Conservation (phyloP, 1,140 invertebrate species). For the Phymastichus coffea region DNA sequence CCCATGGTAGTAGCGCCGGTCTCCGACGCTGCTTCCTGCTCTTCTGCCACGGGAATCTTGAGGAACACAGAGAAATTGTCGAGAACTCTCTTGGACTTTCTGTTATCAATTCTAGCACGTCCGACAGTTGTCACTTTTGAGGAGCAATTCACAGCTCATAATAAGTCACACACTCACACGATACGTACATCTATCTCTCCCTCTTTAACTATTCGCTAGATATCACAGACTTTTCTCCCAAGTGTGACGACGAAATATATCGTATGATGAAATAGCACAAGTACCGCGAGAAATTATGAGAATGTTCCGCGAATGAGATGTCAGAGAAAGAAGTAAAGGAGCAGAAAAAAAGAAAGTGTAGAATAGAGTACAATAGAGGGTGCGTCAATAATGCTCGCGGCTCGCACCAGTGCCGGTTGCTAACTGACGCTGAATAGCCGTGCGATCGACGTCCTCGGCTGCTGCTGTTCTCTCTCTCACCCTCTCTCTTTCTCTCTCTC, state of each 20-base stretch:
- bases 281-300: too few species aligned
- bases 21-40: constrained; percentile 49
- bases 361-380: too few species aligned
- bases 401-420: constrained; percentile 51
- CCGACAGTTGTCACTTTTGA: constrained; percentile 46
- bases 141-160: too few species aligned
- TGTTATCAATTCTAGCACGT: constrained; percentile 33
- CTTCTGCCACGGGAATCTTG: constrained; percentile 59
- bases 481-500: not conserved
- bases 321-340: constrained; percentile 15
- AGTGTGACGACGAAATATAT: too few species aligned
- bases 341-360: too few species aligned
- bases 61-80: constrained; percentile 20
- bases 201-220: too few species aligned
- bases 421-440: constrained; percentile 48
- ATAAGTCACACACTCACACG: too few species aligned
- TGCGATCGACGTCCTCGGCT: constrained; percentile 1
- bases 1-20: constrained; percentile 54
- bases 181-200: too few species aligned
- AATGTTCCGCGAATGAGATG: too few species aligned
- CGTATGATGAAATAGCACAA: too few species aligned
- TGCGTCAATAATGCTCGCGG: too few species aligned
- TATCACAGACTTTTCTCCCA: too few species aligned
- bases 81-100: not conserved
- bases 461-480: not conserved